A percentile compares a stretch with the other conserved stretches of the same genome.
Evolutionary conservation across 2,113 vertebrate species (phyloP).

Genomic region (Cricetomys ansorgei): DNA sequence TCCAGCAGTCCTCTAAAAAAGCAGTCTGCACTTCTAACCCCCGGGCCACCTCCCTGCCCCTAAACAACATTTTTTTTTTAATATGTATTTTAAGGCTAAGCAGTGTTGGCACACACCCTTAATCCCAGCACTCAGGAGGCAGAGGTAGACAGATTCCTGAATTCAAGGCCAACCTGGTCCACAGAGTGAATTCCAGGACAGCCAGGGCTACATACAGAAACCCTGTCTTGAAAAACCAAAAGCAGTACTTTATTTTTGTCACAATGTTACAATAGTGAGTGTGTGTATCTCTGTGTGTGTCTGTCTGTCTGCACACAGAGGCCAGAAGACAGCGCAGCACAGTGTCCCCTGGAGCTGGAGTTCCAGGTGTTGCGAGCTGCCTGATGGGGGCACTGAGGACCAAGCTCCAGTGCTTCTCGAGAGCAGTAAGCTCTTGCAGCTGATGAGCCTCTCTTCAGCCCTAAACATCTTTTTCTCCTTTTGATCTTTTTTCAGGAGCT

Average conservation of each 20-base stretch:
- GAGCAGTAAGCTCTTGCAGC: neutral
- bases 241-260: neutral
- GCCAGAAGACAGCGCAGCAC: too few species aligned
- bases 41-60: neutral
- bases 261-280: neutral
- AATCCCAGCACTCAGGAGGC: too few species aligned
- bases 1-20: too few species aligned
- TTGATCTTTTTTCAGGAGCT: conserved; percentile 30
- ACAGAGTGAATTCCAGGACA: too few species aligned
- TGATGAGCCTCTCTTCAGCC: neutral
- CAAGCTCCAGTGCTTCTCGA: neutral
- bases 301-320: neutral
- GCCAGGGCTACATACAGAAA: too few species aligned
- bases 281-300: neutral
- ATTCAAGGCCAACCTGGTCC: too few species aligned
- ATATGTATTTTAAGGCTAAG: too few species aligned
- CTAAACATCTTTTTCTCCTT: neutral
- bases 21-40: neutral
- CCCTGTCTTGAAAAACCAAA: too few species aligned
- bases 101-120: too few species aligned
- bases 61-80: neutral
- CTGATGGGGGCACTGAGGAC: neutral
- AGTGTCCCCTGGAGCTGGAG: neutral
- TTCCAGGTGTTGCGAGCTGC: too few species aligned
- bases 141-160: too few species aligned